phyloP scores from a whole-genome alignment of 2,113 vertebrate genomes.

The Sinocyclocheilus rhinocerous region DNA sequence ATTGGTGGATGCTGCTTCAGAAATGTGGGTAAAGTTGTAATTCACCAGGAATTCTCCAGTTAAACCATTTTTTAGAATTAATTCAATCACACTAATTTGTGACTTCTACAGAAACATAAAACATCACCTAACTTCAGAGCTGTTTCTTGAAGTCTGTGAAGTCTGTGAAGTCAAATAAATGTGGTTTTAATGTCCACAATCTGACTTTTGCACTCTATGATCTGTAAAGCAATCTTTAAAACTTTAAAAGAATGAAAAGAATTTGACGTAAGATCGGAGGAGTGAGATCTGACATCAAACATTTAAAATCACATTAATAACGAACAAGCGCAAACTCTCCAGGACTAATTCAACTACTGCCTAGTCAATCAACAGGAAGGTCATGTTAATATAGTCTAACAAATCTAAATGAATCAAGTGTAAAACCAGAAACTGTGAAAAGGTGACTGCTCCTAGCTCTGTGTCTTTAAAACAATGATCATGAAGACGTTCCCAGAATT shows the following conservation, averaged over 20 bases:
- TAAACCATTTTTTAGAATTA: too few species aligned
- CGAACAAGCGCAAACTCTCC: background rate
- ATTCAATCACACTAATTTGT: too few species aligned
- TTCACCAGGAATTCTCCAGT: too few species aligned
- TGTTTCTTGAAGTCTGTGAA: background rate
- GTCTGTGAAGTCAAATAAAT: too few species aligned
- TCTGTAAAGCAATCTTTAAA: background rate
- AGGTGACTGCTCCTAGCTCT: background rate
- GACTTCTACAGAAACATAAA: too few species aligned
- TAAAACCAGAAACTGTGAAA: background rate
- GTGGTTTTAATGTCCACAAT: background rate
- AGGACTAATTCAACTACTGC: background rate
- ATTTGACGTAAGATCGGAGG: background rate
- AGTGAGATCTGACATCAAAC: background rate
- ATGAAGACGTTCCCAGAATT: background rate
- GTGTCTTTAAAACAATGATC: background rate
- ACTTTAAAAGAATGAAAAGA: too few species aligned
- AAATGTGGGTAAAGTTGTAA: too few species aligned
- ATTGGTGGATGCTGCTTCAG: too few species aligned
- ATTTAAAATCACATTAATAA: background rate
- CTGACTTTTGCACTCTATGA: background rate
- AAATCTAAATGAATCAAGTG: background rate
- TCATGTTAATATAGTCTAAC: background rate
- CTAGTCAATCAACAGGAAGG: background rate
- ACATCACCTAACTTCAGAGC: background rate